These are phyloP conservation scores for Edolisoma coerulescens DNA, from an alignment of 2,113 vertebrate genomes.

Conservation along the genomic window DNA sequence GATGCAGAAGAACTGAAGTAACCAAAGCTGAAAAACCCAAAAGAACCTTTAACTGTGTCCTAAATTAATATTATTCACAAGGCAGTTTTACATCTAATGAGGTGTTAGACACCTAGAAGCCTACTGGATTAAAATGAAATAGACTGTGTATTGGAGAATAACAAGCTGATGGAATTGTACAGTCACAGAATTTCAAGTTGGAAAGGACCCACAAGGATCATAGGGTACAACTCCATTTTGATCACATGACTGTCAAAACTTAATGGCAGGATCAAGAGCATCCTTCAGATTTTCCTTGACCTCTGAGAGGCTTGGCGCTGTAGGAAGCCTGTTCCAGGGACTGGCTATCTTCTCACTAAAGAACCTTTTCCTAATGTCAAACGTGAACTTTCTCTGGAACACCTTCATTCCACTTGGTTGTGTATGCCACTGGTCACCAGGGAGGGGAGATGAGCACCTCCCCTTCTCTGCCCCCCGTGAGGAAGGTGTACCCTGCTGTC, in stretches of 20 bases:
- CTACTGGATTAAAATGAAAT: background rate
- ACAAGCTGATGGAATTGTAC: background rate
- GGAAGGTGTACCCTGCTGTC: background rate
- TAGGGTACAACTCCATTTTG: background rate
- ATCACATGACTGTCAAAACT: background rate
- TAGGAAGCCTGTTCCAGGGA: too few relatives aligned
- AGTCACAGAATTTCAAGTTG: background rate
- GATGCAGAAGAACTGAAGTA: background rate
- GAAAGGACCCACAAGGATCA: background rate
- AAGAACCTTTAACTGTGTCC: background rate
- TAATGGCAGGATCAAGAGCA: background rate
- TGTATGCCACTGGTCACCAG: background rate
- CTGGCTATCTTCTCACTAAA: background rate
- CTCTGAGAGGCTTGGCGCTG: background rate
- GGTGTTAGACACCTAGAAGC: background rate
- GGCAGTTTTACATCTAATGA: background rate
- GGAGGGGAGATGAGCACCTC: background rate
- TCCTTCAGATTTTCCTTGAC: background rate
- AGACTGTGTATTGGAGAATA: background rate
- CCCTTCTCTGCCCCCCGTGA: background rate
- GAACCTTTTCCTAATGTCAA: too few relatives aligned
- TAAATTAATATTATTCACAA: background rate
- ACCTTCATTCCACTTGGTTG: background rate
- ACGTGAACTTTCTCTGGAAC: background rate
- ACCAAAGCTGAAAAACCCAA: background rate